These are phyloP conservation scores for Oncorhynchus kisutch DNA, from an alignment of 2,113 vertebrate species.

Conservation along the genomic window DNA sequence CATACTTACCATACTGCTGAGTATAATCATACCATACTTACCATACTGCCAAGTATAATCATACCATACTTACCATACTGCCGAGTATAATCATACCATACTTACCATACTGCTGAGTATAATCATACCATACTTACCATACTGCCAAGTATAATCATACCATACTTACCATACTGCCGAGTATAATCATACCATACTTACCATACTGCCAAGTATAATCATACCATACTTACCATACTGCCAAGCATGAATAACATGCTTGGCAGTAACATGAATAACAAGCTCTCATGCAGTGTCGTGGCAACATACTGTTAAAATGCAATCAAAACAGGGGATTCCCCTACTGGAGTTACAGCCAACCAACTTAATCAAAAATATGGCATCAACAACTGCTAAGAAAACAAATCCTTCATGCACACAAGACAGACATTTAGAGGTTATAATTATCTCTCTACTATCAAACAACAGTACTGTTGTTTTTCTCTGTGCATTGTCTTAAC, in stretches of 20 bases:
- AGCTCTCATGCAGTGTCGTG: conserved; percentile 19
- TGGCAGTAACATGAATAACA: conserved; percentile 19
- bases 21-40: too few species aligned
- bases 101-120: too few species aligned
- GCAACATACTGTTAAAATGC: conserved; percentile 20
- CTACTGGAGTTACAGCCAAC: background rate
- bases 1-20: too few species aligned
- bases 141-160: too few species aligned
- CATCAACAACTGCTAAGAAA: background rate
- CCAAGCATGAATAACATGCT: too few species aligned
- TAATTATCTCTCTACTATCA: background rate
- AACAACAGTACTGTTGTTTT: background rate
- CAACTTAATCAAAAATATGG: conserved; percentile 17
- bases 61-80: too few species aligned
- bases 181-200: conserved; percentile 5
- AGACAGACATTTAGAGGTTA: background rate
- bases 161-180: too few species aligned
- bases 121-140: too few species aligned
- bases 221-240: conserved; percentile 1
- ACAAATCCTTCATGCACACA: background rate
- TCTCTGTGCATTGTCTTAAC: background rate
- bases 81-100: too few species aligned
- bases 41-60: too few species aligned
- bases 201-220: too few species aligned
- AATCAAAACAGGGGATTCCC: conserved; percentile 31